Conservation (phyloP, 1,140 invertebrate species). For the Ladona fulva region DNA sequence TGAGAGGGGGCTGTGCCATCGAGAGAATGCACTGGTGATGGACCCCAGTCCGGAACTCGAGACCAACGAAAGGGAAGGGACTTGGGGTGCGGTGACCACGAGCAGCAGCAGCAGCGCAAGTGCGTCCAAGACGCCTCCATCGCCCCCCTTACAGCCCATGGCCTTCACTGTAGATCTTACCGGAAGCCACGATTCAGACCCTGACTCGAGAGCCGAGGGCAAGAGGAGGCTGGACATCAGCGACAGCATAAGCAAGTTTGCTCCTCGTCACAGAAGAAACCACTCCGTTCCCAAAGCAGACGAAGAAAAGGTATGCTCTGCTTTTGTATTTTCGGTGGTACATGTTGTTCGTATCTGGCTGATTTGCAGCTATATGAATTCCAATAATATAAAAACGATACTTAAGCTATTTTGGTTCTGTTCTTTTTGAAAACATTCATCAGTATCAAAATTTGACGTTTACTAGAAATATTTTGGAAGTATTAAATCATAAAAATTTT, state of each 20-base stretch:
- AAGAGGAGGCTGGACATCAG: conserved; percentile 31
- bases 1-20: background rate
- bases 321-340: too few relatives aligned
- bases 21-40: background rate
- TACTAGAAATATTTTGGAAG: too few relatives aligned
- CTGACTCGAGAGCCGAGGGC: conserved; percentile 12
- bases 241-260: conserved; percentile 39
- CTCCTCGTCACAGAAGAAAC: conserved; percentile 33
- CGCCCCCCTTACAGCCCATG: conserved; percentile 26
- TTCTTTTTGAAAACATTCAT: too few relatives aligned
- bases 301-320: conserved; percentile 28
- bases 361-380: background rate
- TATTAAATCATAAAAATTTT: too few relatives aligned
- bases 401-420: too few relatives aligned
- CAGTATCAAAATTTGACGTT: too few relatives aligned
- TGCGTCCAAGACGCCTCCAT: conserved; percentile 3
- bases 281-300: conserved; percentile 31
- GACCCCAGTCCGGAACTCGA: background rate
- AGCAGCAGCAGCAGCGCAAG: conserved; percentile 3
- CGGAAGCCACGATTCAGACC: conserved; percentile 25
- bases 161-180: conserved; percentile 42
- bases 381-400: background rate
- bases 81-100: background rate
- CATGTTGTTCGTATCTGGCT: background rate
- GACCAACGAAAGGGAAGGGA: background rate